Conservation (phyloP, 2,113 vertebrate genomes). For the Ondatra zibethicus region DNA sequence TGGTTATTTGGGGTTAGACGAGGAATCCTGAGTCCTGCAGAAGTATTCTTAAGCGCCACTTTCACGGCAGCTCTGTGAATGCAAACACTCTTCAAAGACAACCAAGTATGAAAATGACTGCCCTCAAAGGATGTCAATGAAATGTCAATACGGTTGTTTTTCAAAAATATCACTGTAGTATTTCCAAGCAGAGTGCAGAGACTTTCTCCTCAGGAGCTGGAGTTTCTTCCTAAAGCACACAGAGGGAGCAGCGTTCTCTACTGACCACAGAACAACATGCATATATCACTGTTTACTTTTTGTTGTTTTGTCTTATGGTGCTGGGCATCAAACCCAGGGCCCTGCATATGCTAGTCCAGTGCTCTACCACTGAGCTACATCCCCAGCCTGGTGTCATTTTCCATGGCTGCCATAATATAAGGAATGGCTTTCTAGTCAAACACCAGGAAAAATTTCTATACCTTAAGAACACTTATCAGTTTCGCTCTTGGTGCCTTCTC, state of each 20-base stretch:
- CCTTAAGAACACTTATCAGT: conserved; percentile 90
- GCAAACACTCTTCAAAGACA: neutral
- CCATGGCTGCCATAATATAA: neutral
- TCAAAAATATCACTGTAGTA: neutral
- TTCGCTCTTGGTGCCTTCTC: conserved; percentile 83
- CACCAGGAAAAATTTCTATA: conserved; percentile 65
- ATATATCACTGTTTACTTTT: neutral
- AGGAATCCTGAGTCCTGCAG: neutral
- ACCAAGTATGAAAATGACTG: neutral
- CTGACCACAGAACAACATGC: neutral
- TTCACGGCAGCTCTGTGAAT: too few relatives aligned
- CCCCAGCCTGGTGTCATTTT: neutral
- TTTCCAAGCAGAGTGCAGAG: neutral
- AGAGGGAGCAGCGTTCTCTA: neutral
- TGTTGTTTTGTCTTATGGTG: neutral
- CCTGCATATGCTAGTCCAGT: neutral
- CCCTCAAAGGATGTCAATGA: neutral
- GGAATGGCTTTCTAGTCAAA: neutral
- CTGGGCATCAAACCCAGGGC: neutral
- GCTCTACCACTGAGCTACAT: neutral
- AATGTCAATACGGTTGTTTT: neutral
- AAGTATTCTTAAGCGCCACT: neutral
- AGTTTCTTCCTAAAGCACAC: too few relatives aligned
- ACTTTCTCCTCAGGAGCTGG: neutral
- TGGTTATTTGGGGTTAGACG: neutral